Base-by-base conservation (phyloP, 2,888 invertebrate genomes). In the Loripinus fragilis region DNA sequence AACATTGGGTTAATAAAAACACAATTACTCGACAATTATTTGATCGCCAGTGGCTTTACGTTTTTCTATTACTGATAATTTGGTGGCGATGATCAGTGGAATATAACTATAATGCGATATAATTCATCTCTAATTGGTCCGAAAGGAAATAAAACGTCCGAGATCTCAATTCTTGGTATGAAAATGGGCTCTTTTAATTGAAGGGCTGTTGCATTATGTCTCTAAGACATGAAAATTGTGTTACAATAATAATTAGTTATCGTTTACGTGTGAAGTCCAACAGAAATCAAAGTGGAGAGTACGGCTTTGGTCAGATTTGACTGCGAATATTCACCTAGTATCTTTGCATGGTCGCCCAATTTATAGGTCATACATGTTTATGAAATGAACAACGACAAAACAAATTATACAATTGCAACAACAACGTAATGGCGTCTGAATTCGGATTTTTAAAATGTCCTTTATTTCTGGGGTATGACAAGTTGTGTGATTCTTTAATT, bases 11-110 rank as follows among this genome's bases (percentile, higher is more conserved):
- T 80, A 78, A 83, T 83, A 83, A 83, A 83, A 83, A 80, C 73
- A 80, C 83, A 80, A 83, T 83, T 83, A 83, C 77, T 55, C 38
- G 68, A 70, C 83, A 83, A 83, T 83, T 83, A 83, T 76, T 20
- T 52, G 67, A 77, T 60, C 73, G 70, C 74, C 76, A 70, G 64
- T 76, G 77, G 83, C 69, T 74, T 71, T 66, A 69, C 38, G 33
- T 65, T 66, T 72, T 77, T 77, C 75, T 69, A 82, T 82, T 74
- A 74, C 50, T 50, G 69, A 60, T 41, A 38, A 78, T 74, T 75
- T 52, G 52, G 23, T 25, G 25, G 23, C 52, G 25, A 52, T 52
- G 52, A 52, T 52, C 52, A 52, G 25, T 23, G 25, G 52, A 52
- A 52, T 52, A 52, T 52, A 52, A 52, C 52, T 52, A 52, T 52